Evolutionary conservation across 2,888 invertebrate species (phyloP), one percentile per base, ranked within the genome.

Genomic region (Idaea aversata): DNA sequence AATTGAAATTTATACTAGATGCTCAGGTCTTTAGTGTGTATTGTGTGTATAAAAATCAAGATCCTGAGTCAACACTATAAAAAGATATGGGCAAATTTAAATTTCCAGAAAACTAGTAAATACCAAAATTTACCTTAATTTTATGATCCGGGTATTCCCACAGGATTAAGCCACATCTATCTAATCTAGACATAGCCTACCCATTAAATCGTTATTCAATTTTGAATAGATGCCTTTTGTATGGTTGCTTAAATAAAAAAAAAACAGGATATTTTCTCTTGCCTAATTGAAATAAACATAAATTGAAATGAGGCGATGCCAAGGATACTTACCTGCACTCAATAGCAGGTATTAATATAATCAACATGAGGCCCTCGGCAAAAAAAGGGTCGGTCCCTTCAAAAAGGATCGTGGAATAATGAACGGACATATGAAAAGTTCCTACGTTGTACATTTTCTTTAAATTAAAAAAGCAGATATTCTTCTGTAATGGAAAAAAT

Each of bases 311-410:
- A 47, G 47, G 47, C 47, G 47, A 47, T 47, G 47, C 10, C 47
- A 13, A 13, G 47, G 61, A 64, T 68, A 65, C 57, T 63, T 63
- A 66, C 61, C 62, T 66, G 64, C 61, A 36, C 59, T 59, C 36
- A 47, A 47, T 13, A 47, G 47, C 47, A 47, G 47, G 10, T 47
- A 47, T 64, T 68, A 59, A 62, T 68, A 66, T 66, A 65, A 68
- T 68, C 64, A 69, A 67, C 66, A 64, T 68, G 57, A 66, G 63
- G 65, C 65, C 61, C 16, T 47, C 62, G 63, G 66, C 65, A 65
- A 69, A 70, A 71, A 76, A 72, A 74, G 78, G 71, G 72, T 74
- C 47, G 72, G 70, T 72, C 78, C 73, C 77, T 80, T 69, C 71
- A 78, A 77, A 70, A 76, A 72, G 72, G 72, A 76, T 77, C 76